Evolutionary conservation across 2,113 vertebrate species (phyloP).

Genomic region (Columbina picui): DNA sequence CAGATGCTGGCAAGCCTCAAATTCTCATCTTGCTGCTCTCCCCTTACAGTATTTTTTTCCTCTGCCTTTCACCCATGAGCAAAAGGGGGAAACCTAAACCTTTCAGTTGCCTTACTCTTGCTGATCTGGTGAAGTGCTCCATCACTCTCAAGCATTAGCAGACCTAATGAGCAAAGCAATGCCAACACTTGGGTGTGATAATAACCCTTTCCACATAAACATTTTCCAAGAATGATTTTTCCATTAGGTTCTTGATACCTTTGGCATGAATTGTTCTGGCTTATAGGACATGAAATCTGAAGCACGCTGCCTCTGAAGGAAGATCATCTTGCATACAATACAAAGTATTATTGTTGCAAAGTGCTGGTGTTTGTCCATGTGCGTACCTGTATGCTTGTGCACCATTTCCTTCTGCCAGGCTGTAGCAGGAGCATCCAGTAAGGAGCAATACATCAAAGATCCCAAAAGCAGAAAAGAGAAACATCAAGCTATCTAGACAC

Average conservation of each 20-base stretch:
- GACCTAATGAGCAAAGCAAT: background rate
- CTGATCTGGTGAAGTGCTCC: background rate
- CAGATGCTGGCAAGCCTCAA: background rate
- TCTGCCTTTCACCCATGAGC: background rate
- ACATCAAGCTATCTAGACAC: background rate
- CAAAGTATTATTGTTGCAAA: background rate
- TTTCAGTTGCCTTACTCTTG: background rate
- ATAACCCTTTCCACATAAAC: background rate
- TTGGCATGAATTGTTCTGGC: background rate
- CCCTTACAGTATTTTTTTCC: background rate
- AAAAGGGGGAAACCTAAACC: background rate
- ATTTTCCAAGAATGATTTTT: background rate
- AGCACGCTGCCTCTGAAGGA: background rate
- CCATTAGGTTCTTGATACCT: background rate
- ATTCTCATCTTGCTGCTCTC: background rate
- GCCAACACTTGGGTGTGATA: background rate
- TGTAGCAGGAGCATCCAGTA: background rate
- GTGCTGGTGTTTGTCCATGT: accelerated
- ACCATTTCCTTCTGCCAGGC: background rate
- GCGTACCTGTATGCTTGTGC: accelerated
- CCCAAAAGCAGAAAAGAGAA: background rate
- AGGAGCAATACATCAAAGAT: background rate
- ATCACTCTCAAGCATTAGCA: background rate
- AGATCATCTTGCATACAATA: background rate
- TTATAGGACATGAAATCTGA: background rate